A percentile compares a stretch with the other conserved stretches of the same genome.
Evolutionary conservation across 2,888 invertebrate genomes (phyloP).

Genomic region (Nemotelus pantherinus): DNA sequence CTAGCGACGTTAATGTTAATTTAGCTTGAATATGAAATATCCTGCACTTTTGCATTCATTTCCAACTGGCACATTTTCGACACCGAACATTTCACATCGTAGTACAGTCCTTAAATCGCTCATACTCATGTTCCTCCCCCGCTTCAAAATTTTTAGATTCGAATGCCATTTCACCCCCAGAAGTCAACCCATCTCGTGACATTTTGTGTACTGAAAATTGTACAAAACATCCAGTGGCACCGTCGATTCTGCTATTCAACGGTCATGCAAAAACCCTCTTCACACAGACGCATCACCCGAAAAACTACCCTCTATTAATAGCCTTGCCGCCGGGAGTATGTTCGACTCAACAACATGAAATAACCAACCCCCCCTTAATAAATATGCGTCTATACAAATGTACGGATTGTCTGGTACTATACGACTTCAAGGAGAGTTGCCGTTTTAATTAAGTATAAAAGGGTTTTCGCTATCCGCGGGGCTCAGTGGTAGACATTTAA

Average conservation of each 20-base stretch:
- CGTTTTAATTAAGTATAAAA: too few relatives aligned
- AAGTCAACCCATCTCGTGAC: constrained; percentile 15
- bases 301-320: constrained; percentile 35
- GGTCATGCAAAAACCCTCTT: constrained; percentile 27
- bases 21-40: too few relatives aligned
- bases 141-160: background rate
- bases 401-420: too few relatives aligned
- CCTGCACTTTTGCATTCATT: too few relatives aligned
- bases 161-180: background rate
- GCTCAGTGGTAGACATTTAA: too few relatives aligned
- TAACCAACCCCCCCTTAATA: constrained; percentile 28
- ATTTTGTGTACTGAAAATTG: background rate
- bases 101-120: too few relatives aligned
- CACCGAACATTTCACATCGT: too few relatives aligned
- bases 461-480: too few relatives aligned
- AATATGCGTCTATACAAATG: constrained; percentile 1
- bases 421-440: too few relatives aligned
- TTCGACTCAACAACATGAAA: background rate
- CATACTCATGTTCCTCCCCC: background rate
- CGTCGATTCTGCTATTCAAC: constrained; percentile 28
- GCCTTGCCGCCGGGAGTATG: background rate
- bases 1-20: too few relatives aligned
- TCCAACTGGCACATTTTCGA: too few relatives aligned
- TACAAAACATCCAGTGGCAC: constrained; percentile 20
- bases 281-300: constrained; percentile 32